phyloP scores from a whole-genome alignment of 2,888 invertebrate species.

The Diarsia brunnea region DNA sequence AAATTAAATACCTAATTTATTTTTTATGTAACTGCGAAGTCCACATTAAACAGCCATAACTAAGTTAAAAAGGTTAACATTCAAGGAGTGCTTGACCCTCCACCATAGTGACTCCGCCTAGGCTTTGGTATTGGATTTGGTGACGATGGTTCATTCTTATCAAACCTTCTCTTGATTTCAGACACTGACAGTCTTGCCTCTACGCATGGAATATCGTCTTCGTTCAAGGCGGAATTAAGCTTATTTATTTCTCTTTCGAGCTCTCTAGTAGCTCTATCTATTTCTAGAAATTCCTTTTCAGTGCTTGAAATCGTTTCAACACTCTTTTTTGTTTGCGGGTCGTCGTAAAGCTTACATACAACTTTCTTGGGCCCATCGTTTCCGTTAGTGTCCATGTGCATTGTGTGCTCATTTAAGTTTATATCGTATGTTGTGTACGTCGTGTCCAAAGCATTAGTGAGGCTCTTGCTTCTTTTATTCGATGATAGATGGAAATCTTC shows the following conservation, averaged over 20 bases:
- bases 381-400: conserved; percentile 79
- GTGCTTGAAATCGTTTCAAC: conserved; percentile 87
- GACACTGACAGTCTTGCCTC: conserved; percentile 82
- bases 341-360: conserved; percentile 84
- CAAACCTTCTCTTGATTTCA: conserved; percentile 89
- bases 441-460: conserved; percentile 80
- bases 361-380: conserved; percentile 85
- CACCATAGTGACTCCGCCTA: conserved; percentile 88
- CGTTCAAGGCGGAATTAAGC: conserved; percentile 85
- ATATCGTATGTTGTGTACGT: conserved; percentile 83
- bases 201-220: conserved; percentile 81
- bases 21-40: conserved; percentile 6
- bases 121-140: conserved; percentile 91
- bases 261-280: conserved; percentile 86
- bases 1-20: not conserved
- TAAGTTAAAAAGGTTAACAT: conserved; percentile 32
- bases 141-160: conserved; percentile 86
- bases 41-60: conserved; percentile 26
- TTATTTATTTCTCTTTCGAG: conserved; percentile 88
- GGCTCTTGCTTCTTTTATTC: conserved; percentile 86
- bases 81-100: conserved; percentile 79
- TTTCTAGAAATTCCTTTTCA: conserved; percentile 88
- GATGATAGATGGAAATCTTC: conserved; percentile 84
- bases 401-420: conserved; percentile 81
- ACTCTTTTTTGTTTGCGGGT: conserved; percentile 81